Conservation (phyloP, 1,140 invertebrate genomes). For the Dendrolimus kikuchii region DNA sequence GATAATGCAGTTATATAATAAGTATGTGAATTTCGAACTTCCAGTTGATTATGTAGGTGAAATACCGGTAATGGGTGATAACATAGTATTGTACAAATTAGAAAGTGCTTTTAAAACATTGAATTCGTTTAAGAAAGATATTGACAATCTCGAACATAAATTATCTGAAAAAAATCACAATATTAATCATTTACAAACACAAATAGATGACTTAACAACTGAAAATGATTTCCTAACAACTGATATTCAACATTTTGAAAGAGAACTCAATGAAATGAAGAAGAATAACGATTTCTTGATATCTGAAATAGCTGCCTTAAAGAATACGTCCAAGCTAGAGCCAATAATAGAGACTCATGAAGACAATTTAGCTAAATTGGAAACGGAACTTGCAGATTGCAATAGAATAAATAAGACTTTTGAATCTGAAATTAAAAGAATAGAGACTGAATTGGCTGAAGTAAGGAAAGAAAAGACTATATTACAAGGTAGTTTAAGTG, state of each 20-base stretch:
- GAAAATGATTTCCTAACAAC: conserved; percentile 74
- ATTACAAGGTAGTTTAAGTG: conserved; percentile 51
- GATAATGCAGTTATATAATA: conserved; percentile 65
- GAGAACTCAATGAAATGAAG: conserved; percentile 77
- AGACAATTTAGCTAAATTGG: conserved; percentile 75
- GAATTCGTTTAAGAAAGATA: conserved; percentile 56
- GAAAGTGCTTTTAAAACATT: conserved; percentile 58
- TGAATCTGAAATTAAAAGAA: conserved; percentile 63
- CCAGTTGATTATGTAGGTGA: conserved; percentile 61
- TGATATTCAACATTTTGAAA: conserved; percentile 74
- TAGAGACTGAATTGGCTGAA: conserved; percentile 53
- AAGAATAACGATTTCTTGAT: conserved; percentile 79
- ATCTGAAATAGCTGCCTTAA: conserved; percentile 74
- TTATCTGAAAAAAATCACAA: conserved; percentile 55
- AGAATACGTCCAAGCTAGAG: conserved; percentile 75
- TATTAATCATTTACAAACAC: conserved; percentile 50
- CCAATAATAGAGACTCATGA: conserved; percentile 79
- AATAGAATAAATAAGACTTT: conserved; percentile 66
- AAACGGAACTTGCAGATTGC: conserved; percentile 74
- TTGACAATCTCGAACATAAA: conserved; percentile 49
- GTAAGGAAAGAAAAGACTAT: conserved; percentile 58
- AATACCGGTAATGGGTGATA: conserved; percentile 51
- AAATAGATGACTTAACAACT: conserved; percentile 62
- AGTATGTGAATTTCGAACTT: conserved; percentile 64
- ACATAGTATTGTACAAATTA: conserved; percentile 48